phyloP scores from a whole-genome alignment of 1,140 invertebrate genomes.

The Nilaparvata lugens region DNA sequence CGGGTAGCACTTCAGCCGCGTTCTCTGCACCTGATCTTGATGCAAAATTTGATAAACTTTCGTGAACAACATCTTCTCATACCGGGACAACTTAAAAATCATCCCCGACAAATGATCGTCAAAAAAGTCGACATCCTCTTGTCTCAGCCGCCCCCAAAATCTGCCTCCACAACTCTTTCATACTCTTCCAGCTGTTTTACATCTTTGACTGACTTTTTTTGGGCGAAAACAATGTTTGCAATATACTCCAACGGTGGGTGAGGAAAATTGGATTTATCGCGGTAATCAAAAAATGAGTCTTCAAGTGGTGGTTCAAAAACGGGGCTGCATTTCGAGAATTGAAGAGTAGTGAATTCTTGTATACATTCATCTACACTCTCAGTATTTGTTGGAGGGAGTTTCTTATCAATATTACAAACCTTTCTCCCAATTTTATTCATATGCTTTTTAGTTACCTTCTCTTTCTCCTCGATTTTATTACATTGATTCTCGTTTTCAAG shows the following conservation, averaged over 20 bases:
- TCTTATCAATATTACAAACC: too few relatives aligned
- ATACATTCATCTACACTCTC: too few relatives aligned
- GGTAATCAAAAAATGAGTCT: too few relatives aligned
- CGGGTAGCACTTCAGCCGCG: background rate
- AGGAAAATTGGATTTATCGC: too few relatives aligned
- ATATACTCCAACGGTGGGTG: background rate
- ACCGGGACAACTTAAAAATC: background rate
- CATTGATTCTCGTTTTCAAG: too few relatives aligned
- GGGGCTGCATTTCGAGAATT: too few relatives aligned
- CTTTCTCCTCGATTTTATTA: too few relatives aligned
- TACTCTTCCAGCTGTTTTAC: background rate
- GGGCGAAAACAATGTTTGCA: background rate
- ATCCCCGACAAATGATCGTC: background rate
- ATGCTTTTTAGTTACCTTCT: too few relatives aligned
- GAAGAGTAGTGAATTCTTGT: too few relatives aligned
- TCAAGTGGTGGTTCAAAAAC: too few relatives aligned
- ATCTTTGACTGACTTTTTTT: background rate
- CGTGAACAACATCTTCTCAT: background rate
- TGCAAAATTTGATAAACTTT: background rate
- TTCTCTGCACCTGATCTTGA: background rate
- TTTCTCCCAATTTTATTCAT: too few relatives aligned
- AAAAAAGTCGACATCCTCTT: background rate
- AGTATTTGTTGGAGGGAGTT: too few relatives aligned
- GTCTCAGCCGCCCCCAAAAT: background rate
- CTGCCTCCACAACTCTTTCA: background rate